A percentile compares a stretch with the other conserved stretches of the same genome.
Conservation (phyloP, 2,113 vertebrate species). For the Apaloderma vittatum region DNA sequence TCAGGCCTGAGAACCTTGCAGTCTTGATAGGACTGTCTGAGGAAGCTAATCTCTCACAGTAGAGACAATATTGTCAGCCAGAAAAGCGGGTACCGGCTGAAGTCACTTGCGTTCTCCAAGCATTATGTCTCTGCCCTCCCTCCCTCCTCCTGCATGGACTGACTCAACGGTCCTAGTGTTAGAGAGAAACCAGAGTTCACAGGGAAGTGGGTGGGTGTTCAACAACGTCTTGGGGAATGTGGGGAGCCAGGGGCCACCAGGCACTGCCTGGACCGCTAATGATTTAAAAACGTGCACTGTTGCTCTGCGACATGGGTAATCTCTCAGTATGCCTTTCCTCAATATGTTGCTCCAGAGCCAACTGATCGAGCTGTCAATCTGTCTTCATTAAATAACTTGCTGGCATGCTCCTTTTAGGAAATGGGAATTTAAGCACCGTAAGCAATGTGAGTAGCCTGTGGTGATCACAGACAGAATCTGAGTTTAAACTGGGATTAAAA, state of each 20-base stretch:
- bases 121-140: neutral
- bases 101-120: neutral
- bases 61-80: neutral
- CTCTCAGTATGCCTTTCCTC: neutral
- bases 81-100: neutral
- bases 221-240: neutral
- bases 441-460: neutral
- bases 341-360: neutral
- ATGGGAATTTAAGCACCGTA: neutral
- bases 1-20: neutral
- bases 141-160: fast-evolving
- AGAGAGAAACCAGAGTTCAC: neutral
- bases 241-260: neutral
- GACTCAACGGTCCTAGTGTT: neutral
- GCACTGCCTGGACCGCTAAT: too few relatives aligned
- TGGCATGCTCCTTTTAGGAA: neutral
- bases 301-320: fast-evolving
- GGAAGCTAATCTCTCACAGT: neutral
- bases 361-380: neutral
- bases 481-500: neutral
- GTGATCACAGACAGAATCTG: neutral
- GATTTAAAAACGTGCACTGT: neutral
- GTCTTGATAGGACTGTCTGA: neutral
- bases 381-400: neutral
- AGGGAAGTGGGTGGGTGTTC: neutral